Evolutionary conservation across 2,113 vertebrate species (phyloP).

Genomic region (Rhynchomys soricoides): DNA sequence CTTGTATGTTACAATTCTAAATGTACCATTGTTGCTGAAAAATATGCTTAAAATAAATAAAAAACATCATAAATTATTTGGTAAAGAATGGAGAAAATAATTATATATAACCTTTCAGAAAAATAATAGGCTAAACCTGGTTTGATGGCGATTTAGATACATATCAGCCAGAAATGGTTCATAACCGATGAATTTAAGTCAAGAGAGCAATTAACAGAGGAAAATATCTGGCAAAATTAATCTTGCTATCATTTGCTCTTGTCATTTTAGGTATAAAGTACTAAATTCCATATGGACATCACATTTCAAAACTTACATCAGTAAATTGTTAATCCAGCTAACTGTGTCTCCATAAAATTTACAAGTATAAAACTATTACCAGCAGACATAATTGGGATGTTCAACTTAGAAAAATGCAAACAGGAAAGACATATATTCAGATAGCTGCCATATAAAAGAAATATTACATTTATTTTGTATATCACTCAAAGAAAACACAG

Average conservation of each 20-base stretch:
- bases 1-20: not conserved
- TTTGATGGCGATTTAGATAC: conserved; percentile 62
- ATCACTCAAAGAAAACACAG: conserved; percentile 24
- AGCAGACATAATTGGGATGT: not conserved
- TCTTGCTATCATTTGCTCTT: conserved; percentile 16
- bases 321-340: not conserved
- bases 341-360: not conserved
- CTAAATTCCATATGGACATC: conserved; percentile 8
- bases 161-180: conserved; percentile 37
- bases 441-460: conserved; percentile 20
- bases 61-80: conserved; percentile 7
- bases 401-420: conserved; percentile 53
- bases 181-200: conserved; percentile 54
- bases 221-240: conserved; percentile 61
- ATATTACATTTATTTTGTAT: not conserved
- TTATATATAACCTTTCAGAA: conserved; percentile 2
- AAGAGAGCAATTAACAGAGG: conserved; percentile 55
- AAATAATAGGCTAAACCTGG: conserved; percentile 4
- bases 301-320: not conserved
- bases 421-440: not conserved
- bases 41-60: not conserved
- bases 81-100: conserved; percentile 33
- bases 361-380: not conserved
- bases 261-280: conserved; percentile 39
- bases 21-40: not conserved